Base-by-base conservation (phyloP, 2,888 invertebrate species). In the Xiphydria camelus region DNA sequence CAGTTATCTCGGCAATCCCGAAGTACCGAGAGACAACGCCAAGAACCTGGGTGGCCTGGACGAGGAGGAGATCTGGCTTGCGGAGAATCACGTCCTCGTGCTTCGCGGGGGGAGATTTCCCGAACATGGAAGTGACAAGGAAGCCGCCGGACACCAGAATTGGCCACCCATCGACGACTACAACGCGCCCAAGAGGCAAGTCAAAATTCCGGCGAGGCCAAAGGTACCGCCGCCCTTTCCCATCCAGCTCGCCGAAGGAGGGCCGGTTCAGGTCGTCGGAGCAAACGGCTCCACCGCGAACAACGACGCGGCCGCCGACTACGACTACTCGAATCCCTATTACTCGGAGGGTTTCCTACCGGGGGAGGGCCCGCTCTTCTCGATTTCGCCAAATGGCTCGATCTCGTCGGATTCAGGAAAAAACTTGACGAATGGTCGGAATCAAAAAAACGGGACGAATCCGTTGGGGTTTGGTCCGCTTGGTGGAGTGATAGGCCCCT, bases 201-300 rank as follows among this genome's bases (percentile, higher is more conserved):
- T 93, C 69, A 91, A 90, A 77, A 82, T 93, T 65, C 91, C 92
- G 31, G 77, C 84, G 39, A 85, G 86, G 75, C 91, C 91, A 6
- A 86, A 86, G 76, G 85, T 92, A 64, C 91, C 93, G 77, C 93
- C 93, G 82, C 93, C 93, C 79, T 93, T 93, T 87, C 93, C 93
- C 73, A 87, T 93, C 77, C 91, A 89, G 79, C 86, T 93, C 76
- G 82, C 83, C 76, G 89, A 91, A 73, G 83, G 86, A 70, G 92
- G 91, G 68, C 92, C 92, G 73, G 82, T 92, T 77, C 86, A 90
- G 80, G 87, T 92, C 83, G 83, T 93, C 78, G 87, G 89, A 75
- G 82, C 85, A 79, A 88, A 89, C 80, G 82, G 84, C 66, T 85
- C 86, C 81, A 80, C 87, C 80, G 80, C 85, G 81, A 6, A 26